phyloP scores from a whole-genome alignment of 37 sponge, comb jelly and placozoan species.

The Dysidea cf. avara region DNA sequence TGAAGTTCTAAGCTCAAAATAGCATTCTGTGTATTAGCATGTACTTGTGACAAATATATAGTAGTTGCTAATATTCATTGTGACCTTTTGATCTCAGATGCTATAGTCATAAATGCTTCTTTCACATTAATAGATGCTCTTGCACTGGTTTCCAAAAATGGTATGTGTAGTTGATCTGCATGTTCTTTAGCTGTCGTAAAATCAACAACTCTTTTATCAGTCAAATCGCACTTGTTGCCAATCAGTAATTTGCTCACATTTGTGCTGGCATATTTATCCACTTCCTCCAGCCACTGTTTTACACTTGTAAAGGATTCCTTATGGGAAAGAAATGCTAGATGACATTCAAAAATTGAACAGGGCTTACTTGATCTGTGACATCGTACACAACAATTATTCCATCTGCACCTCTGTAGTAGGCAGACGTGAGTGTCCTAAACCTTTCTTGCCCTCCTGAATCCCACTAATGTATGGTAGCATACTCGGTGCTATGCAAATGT shows the following conservation, averaged over 20 bases:
- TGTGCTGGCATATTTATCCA: conserved; percentile 97
- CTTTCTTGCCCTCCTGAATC: conserved; percentile 99
- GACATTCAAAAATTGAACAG: too few relatives aligned
- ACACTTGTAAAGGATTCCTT: conserved; percentile 75
- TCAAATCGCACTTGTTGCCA: conserved; percentile 97
- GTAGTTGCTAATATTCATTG: too few relatives aligned
- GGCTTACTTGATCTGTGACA: conserved; percentile 95
- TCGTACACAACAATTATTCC: conserved; percentile 99
- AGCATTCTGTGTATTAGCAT: too few relatives aligned
- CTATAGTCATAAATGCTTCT: conserved; percentile 98
- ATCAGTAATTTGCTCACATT: conserved; percentile 92
- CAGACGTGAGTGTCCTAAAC: conserved; percentile 93
- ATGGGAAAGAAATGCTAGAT: conserved; percentile 6
- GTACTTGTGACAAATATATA: too few relatives aligned
- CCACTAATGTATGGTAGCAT: conserved; percentile 59
- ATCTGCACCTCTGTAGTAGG: conserved; percentile 96
- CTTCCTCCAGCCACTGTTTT: conserved; percentile 96
- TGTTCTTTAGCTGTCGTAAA: conserved; percentile 96
- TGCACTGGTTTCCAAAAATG: conserved; percentile 97
- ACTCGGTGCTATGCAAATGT: too few relatives aligned
- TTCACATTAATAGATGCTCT: conserved; percentile 97
- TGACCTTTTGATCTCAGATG: conserved; percentile 96
- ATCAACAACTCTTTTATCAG: conserved; percentile 96
- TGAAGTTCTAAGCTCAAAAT: too few relatives aligned
- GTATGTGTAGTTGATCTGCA: conserved; percentile 87